These are phyloP conservation scores for Leptoclinus maculatus DNA, from an alignment of 2,797 vertebrate genomes.

Conservation along the genomic window DNA sequence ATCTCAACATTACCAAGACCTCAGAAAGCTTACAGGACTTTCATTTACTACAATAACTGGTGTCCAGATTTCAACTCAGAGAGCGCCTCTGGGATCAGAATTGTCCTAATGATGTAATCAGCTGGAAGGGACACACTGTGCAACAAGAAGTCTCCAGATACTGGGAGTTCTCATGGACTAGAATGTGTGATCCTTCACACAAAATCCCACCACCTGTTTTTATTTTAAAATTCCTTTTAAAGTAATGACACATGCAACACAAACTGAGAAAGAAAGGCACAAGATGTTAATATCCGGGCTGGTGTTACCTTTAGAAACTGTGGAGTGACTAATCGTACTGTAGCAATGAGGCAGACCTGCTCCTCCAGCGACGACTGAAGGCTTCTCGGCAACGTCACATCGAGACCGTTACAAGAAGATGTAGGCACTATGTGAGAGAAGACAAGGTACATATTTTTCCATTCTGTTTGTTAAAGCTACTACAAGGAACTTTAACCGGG, in stretches of 20 bases:
- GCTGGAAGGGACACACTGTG: slow-evolving; percentile 31
- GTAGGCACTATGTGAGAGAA: slow-evolving; percentile 86
- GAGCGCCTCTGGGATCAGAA: slow-evolving; percentile 22
- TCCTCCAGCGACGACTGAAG: slow-evolving; percentile 90
- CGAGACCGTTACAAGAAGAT: slow-evolving; percentile 88
- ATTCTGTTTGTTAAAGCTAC: neutral
- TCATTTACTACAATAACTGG: slow-evolving; percentile 6
- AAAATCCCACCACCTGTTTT: slow-evolving; percentile 1
- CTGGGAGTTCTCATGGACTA: neutral
- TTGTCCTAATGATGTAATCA: slow-evolving; percentile 38
- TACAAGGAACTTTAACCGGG: neutral
- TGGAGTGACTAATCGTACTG: slow-evolving; percentile 88
- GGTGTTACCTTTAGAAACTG: slow-evolving; percentile 89
- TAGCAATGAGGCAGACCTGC: slow-evolving; percentile 92
- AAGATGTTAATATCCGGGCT: neutral
- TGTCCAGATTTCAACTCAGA: slow-evolving; percentile 24
- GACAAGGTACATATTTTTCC: neutral
- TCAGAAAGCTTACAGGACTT: neutral
- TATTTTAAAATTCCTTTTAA: neutral
- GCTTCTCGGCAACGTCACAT: slow-evolving; percentile 83
- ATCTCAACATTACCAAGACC: neutral
- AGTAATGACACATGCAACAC: neutral
- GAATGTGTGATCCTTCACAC: slow-evolving; percentile 12
- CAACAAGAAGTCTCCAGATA: slow-evolving; percentile 14
- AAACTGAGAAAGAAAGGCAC: slow-evolving; percentile 3